phyloP scores from a whole-genome alignment of 2,888 invertebrate genomes.

The Thecophora atra region DNA sequence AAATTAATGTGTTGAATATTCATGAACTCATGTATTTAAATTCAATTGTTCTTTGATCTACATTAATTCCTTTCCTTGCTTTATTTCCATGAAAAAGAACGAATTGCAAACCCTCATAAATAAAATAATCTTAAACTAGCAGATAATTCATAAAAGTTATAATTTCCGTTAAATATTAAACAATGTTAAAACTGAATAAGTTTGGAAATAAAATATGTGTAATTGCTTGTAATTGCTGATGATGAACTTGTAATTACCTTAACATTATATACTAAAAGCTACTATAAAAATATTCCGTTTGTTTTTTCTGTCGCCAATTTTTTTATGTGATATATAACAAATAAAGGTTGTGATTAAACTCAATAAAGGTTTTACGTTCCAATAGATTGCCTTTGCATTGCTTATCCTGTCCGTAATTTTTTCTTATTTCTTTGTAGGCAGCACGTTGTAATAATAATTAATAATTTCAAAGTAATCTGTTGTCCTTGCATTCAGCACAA shows the following conservation, averaged over 20 bases:
- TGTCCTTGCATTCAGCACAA: background rate
- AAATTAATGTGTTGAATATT: conserved; percentile 6
- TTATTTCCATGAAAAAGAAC: too few relatives aligned
- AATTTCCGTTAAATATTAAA: too few relatives aligned
- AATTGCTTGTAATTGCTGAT: background rate
- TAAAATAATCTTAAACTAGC: too few relatives aligned
- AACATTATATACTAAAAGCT: conserved; percentile 10
- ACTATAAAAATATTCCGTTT: conserved; percentile 11
- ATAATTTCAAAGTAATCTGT: background rate
- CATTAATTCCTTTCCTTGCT: too few relatives aligned
- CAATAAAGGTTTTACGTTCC: background rate
- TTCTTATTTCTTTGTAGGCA: background rate
- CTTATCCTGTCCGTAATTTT: background rate
- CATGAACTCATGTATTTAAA: background rate
- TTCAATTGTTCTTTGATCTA: too few relatives aligned
- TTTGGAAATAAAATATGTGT: too few relatives aligned
- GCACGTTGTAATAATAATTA: background rate
- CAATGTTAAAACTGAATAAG: too few relatives aligned
- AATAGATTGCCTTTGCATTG: background rate
- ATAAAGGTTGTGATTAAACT: background rate
- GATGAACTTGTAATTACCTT: background rate
- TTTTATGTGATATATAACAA: background rate
- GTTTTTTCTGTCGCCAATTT: background rate
- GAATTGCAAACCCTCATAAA: too few relatives aligned
- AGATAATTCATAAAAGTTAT: too few relatives aligned